These are phyloP conservation scores for Falco concolor DNA, from an alignment of 2,797 vertebrate genomes.

Conservation along the genomic window DNA sequence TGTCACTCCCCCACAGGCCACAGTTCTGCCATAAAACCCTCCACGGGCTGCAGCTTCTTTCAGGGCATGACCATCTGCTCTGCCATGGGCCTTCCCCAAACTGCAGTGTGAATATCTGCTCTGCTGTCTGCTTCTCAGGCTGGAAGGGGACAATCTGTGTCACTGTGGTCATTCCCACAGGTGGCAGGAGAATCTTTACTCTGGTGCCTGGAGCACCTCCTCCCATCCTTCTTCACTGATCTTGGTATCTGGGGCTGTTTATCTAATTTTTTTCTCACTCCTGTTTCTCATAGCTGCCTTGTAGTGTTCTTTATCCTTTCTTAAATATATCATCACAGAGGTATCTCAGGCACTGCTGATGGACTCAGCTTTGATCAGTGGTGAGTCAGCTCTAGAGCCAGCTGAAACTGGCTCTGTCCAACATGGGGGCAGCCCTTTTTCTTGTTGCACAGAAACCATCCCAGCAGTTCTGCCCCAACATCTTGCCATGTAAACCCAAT, in stretches of 20 bases:
- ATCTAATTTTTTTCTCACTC: not conserved
- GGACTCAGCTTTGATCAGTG: not conserved
- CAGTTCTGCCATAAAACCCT: not conserved
- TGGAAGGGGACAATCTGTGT: not conserved
- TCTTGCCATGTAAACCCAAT: not conserved
- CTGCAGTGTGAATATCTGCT: not conserved
- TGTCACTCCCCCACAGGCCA: fast-evolving
- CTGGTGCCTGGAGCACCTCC: not conserved
- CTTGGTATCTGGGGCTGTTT: not conserved
- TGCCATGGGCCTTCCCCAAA: fast-evolving
- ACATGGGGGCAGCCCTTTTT: not conserved
- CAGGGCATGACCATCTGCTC: not conserved
- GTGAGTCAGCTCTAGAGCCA: not conserved
- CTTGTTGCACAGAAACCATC: not conserved
- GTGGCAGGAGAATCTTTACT: not conserved
- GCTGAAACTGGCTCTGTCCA: not conserved
- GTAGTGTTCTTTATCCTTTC: not conserved
- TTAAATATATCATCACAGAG: not conserved
- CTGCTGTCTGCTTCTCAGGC: not conserved
- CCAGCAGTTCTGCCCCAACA: not conserved
- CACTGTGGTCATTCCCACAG: not conserved
- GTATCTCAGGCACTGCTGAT: not conserved
- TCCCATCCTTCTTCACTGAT: not conserved
- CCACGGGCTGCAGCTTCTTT: not conserved
- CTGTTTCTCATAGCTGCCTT: not conserved